Evolutionary conservation across 2,113 vertebrate species (phyloP).

Genomic region (Pangasianodon hypophthalmus): DNA sequence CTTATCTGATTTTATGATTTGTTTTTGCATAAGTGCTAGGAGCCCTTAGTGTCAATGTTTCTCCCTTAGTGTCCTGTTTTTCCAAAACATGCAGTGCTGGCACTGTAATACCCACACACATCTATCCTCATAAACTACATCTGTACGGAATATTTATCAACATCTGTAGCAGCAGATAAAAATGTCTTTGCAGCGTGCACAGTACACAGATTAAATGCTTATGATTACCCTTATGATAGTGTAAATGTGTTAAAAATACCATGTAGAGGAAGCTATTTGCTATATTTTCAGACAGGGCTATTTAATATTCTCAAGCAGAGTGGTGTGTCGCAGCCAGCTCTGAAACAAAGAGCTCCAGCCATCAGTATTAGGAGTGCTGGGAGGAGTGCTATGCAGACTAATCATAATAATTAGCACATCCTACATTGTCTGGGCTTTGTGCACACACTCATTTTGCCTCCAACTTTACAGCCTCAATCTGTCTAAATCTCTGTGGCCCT

Average conservation of each 20-base stretch:
- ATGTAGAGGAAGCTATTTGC: conserved; percentile 13
- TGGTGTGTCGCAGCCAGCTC: conserved; percentile 24
- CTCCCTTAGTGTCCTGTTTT: not conserved
- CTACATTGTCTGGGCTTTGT: conserved; percentile 56
- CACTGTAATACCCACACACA: conserved; percentile 27
- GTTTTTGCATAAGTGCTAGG: not conserved
- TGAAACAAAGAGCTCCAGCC: conserved; percentile 46
- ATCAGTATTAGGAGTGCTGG: conserved; percentile 25
- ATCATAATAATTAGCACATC: conserved; percentile 67
- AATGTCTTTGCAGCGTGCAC: not conserved
- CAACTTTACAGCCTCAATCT: conserved; percentile 44
- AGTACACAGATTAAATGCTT: not conserved
- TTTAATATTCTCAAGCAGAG: conserved; percentile 51
- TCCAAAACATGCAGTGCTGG: not conserved
- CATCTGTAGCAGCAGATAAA: not conserved
- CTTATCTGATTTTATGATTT: not conserved
- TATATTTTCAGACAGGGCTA: conserved; percentile 34
- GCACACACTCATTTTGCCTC: conserved; percentile 47
- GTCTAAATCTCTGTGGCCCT: conserved; percentile 45
- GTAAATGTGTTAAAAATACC: not conserved
- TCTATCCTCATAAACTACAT: conserved; percentile 23
- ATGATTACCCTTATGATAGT: not conserved
- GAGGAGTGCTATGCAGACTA: conserved; percentile 49
- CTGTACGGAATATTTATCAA: conserved; percentile 35
- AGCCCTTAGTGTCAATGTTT: not conserved